Evolutionary conservation across 2,797 vertebrate genomes (phyloP).

Genomic region (Adelosebastes latens): DNA sequence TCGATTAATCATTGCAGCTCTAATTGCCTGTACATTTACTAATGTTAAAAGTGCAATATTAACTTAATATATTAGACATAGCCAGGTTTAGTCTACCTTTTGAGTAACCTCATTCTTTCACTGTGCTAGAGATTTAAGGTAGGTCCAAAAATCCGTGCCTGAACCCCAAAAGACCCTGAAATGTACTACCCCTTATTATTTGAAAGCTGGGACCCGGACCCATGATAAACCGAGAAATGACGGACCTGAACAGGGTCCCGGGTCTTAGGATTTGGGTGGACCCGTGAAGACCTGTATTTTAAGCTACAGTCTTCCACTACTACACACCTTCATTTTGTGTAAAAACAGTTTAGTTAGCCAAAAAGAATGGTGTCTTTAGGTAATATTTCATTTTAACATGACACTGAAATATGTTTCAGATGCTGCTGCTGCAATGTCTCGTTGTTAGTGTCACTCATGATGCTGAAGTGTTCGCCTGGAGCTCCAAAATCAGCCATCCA

Average conservation of each 20-base stretch:
- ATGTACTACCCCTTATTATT: no score
- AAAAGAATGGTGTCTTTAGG: not conserved
- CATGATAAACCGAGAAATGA: no score
- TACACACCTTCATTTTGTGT: not conserved
- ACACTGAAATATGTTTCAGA: not conserved
- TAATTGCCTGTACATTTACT: not conserved
- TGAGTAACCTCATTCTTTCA: not conserved
- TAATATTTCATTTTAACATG: not conserved
- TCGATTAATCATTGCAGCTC: no score
- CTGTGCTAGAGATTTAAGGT: no score
- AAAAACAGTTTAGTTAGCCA: not conserved
- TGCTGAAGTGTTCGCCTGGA: slow-evolving; percentile 20
- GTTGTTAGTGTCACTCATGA: not conserved
- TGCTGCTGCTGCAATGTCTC: not conserved
- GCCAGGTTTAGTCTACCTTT: not conserved
- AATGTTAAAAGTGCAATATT: not conserved
- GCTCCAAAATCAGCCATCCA: slow-evolving; percentile 13
- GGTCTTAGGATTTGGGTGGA: no score
- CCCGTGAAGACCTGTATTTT: not conserved
- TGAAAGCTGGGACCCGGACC: no score
- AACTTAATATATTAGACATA: not conserved
- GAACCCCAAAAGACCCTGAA: no score
- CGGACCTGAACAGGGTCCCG: no score
- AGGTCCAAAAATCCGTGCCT: not conserved
- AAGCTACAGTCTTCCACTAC: not conserved